phyloP scores from a whole-genome alignment of 2,888 invertebrate species.

The Eumacrocentrus americanus region DNA sequence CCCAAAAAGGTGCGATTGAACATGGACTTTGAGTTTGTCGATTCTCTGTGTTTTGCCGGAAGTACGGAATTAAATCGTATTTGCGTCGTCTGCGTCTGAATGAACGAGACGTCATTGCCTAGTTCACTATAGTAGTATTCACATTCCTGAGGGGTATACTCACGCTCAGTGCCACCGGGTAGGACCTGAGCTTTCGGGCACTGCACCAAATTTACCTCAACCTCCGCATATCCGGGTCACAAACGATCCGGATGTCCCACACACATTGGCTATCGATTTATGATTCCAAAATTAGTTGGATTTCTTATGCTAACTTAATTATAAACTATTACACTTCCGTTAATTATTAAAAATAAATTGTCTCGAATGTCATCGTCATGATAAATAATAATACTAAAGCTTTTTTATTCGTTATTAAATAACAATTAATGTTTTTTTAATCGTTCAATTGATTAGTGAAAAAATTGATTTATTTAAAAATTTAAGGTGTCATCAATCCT shows the following conservation, averaged over 20 bases:
- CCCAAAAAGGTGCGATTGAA: slow-evolving; percentile 16
- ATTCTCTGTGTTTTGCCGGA: slow-evolving; percentile 40
- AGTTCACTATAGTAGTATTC: slow-evolving; percentile 37
- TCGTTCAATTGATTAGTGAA: too few relatives aligned
- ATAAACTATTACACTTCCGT: neutral
- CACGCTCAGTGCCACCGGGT: slow-evolving; percentile 18
- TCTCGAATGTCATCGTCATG: too few relatives aligned
- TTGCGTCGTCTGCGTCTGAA: slow-evolving; percentile 43
- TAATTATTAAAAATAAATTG: too few relatives aligned
- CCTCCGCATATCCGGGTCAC: neutral
- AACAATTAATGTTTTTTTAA: too few relatives aligned
- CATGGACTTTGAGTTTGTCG: neutral
- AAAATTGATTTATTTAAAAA: too few relatives aligned
- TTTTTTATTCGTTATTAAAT: too few relatives aligned
- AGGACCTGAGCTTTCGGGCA: neutral
- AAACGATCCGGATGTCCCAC: neutral
- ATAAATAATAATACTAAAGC: too few relatives aligned
- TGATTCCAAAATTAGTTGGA: neutral
- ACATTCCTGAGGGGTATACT: slow-evolving; percentile 36
- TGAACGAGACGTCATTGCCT: slow-evolving; percentile 44
- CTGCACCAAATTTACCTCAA: slow-evolving; percentile 12
- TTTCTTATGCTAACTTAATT: neutral
- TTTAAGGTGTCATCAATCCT: neutral
- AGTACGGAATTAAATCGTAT: slow-evolving; percentile 47
- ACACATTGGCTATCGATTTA: neutral